These are phyloP conservation scores for Tipula confusa DNA, from an alignment of 2,888 invertebrate genomes.

Conservation along the genomic window DNA sequence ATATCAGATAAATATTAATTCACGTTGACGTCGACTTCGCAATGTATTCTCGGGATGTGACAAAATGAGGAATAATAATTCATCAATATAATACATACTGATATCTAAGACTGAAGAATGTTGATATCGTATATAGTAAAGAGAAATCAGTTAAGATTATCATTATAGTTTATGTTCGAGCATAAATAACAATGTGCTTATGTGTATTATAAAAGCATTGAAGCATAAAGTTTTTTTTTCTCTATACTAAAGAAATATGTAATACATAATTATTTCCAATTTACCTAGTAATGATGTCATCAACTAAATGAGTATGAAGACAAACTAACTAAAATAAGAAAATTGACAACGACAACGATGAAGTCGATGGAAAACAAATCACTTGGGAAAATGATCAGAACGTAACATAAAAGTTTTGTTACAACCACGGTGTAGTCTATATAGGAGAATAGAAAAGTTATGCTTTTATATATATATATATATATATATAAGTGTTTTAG, in stretches of 20 bases:
- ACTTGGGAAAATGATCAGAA: background rate
- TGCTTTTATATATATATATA: too few relatives aligned
- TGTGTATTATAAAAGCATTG: too few relatives aligned
- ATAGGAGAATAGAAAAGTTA: too few relatives aligned
- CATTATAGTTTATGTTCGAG: background rate
- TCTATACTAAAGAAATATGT: background rate
- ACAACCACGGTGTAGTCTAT: too few relatives aligned
- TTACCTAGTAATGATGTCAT: background rate
- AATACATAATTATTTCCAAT: conserved; percentile 20
- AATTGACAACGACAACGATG: background rate
- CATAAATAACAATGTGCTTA: background rate
- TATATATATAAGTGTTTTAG: too few relatives aligned
- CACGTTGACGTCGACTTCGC: background rate
- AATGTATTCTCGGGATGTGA: background rate
- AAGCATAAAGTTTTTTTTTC: too few relatives aligned
- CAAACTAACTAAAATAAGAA: background rate
- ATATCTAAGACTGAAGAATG: too few relatives aligned
- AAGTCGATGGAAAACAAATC: background rate
- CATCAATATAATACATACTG: too few relatives aligned
- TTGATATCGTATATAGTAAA: background rate
- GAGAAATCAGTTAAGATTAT: background rate
- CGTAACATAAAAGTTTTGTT: too few relatives aligned
- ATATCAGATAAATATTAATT: too few relatives aligned
- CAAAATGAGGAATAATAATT: background rate
- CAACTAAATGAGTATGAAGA: background rate